phyloP scores from a whole-genome alignment of 2,888 invertebrate genomes.

The Eulithis testata region DNA sequence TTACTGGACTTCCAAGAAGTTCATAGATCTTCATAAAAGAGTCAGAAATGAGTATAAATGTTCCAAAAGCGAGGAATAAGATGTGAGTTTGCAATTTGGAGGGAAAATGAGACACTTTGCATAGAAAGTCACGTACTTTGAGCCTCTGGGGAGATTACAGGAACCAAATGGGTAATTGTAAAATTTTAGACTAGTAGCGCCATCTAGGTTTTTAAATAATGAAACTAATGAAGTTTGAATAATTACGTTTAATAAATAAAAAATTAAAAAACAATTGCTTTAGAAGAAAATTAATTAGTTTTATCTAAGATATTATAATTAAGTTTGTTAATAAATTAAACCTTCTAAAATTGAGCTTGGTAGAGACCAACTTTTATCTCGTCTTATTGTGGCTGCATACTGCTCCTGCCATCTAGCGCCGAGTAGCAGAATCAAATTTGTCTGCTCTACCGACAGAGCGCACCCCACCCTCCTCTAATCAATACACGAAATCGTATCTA shows the following conservation, averaged over 20 bases:
- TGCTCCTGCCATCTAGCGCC: constrained; percentile 55
- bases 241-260: too few relatives aligned
- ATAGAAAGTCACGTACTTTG: constrained; percentile 73
- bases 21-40: constrained; percentile 72
- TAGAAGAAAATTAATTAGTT: too few relatives aligned
- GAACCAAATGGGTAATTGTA: constrained; percentile 25
- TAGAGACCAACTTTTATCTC: too few relatives aligned
- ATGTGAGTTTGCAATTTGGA: constrained; percentile 75
- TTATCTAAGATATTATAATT: too few relatives aligned
- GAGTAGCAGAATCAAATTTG: constrained; percentile 50
- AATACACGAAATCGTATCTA: constrained; percentile 39
- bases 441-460: constrained; percentile 61
- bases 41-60: constrained; percentile 77
- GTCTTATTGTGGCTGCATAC: too few relatives aligned
- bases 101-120: constrained; percentile 77
- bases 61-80: constrained; percentile 67
- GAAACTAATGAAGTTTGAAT: too few relatives aligned
- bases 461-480: constrained; percentile 44
- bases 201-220: constrained; percentile 53
- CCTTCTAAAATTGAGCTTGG: too few relatives aligned
- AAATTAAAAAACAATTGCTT: too few relatives aligned
- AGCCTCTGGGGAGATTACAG: constrained; percentile 44
- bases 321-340: too few relatives aligned
- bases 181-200: constrained; percentile 50
- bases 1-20: constrained; percentile 62